phyloP scores from a whole-genome alignment of 2,888 invertebrate species.

The Cepaea hortensis region DNA sequence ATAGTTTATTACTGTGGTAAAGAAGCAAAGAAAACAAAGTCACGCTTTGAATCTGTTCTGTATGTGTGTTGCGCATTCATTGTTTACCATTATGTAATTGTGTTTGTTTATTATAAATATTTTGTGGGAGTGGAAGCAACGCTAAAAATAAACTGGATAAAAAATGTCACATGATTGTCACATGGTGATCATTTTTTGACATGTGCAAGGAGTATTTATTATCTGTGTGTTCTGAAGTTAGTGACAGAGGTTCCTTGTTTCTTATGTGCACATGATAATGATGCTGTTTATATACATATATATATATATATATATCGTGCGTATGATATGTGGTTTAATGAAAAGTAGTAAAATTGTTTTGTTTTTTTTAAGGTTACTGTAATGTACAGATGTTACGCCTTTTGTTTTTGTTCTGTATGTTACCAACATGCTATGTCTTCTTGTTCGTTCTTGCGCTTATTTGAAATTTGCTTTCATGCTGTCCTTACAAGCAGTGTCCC shows the following conservation, averaged over 20 bases:
- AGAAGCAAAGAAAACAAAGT: no score
- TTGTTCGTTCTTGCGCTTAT: no score
- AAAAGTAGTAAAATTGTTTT: background rate
- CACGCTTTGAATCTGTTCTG: no score
- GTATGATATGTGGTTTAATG: background rate
- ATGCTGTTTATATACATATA: background rate
- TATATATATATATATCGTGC: background rate
- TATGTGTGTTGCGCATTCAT: no score
- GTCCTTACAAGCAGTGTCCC: no score
- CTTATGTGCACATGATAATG: background rate
- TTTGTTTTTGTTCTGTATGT: background rate
- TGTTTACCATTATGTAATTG: background rate
- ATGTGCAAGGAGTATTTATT: conserved; percentile 3
- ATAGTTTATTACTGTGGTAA: no score
- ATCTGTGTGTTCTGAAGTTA: background rate
- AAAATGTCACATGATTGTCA: background rate
- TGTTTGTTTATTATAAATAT: background rate
- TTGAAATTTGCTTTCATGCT: no score
- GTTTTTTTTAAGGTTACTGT: background rate
- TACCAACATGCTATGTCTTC: no score
- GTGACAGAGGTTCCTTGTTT: background rate
- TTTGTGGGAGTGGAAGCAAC: background rate
- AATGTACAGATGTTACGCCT: background rate
- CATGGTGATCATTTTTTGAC: background rate
- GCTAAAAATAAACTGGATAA: background rate